phyloP scores from a whole-genome alignment of 2,797 vertebrate species.

The Gadopsis marmoratus region DNA sequence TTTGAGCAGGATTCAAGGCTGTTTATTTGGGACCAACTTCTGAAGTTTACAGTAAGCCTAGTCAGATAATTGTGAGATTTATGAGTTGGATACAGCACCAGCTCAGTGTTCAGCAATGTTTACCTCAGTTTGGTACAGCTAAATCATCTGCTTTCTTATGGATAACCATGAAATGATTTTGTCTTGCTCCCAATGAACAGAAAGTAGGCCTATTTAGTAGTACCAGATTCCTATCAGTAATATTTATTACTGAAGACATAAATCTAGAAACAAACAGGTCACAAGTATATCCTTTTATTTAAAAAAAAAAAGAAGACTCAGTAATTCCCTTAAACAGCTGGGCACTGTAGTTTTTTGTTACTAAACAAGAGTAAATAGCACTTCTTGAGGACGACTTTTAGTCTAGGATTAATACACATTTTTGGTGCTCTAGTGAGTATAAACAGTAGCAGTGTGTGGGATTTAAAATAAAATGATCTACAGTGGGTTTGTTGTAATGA shows the following conservation, averaged over 20 bases:
- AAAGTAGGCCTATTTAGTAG: background rate
- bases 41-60: constrained; percentile 31
- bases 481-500: background rate
- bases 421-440: background rate
- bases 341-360: background rate
- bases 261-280: background rate
- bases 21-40: constrained; percentile 49
- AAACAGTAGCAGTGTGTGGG: background rate
- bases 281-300: background rate
- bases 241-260: background rate
- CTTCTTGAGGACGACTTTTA: constrained; percentile 1
- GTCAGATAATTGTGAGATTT: constrained; percentile 56
- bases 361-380: background rate
- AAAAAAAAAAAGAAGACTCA: background rate
- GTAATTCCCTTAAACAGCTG: background rate
- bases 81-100: constrained; percentile 39
- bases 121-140: constrained; percentile 13
- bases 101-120: constrained; percentile 34
- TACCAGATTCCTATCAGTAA: too few relatives aligned
- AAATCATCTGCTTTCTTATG: constrained; percentile 31
- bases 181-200: constrained; percentile 4
- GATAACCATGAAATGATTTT: constrained; percentile 9
- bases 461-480: background rate
- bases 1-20: constrained; percentile 59
- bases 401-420: background rate